Percentiles rank a stretch among this genome's conserved stretches.
These are phyloP conservation scores for Enteromius thamalakanensis DNA, from an alignment of 2,797 vertebrate genomes.

Conservation along the genomic window DNA sequence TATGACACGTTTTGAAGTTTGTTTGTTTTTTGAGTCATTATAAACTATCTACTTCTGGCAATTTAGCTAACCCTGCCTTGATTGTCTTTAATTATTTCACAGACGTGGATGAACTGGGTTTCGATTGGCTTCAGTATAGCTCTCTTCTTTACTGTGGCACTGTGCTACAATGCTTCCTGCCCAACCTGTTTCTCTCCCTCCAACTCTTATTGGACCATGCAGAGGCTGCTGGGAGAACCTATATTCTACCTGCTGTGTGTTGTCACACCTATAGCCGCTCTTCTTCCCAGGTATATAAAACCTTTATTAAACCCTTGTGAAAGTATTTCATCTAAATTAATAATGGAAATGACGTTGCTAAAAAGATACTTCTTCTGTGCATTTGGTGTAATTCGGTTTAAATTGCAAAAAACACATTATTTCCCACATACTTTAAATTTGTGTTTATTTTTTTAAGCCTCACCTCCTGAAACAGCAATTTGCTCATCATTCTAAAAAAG, in stretches of 20 bases:
- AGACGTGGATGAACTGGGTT: constrained; percentile 96
- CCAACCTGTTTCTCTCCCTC: constrained; percentile 92
- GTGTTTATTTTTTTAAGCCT: too few relatives aligned
- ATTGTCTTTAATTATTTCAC: constrained; percentile 44
- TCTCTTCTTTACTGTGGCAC: constrained; percentile 89
- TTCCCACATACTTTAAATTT: too few relatives aligned
- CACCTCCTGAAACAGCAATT: too few relatives aligned
- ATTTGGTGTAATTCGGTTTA: too few relatives aligned
- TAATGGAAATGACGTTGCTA: too few relatives aligned
- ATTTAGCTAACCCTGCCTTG: not conserved
- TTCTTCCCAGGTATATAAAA: constrained; percentile 87
- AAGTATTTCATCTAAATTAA: constrained; percentile 31
- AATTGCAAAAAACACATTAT: too few relatives aligned
- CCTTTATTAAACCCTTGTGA: not conserved
- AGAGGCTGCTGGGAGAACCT: constrained; percentile 87
- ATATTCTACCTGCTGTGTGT: constrained; percentile 91
- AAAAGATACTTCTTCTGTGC: too few relatives aligned
- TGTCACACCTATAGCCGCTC: constrained; percentile 84
- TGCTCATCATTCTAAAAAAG: too few relatives aligned
- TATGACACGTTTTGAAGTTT: not conserved
- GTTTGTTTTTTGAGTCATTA: not conserved
- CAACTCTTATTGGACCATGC: constrained; percentile 96
- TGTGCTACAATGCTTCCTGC: constrained; percentile 92
- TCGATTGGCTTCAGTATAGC: constrained; percentile 87
- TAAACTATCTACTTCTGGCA: not conserved